Conservation (phyloP, 2,113 vertebrate species). For the Seriola rivoliana region DNA sequence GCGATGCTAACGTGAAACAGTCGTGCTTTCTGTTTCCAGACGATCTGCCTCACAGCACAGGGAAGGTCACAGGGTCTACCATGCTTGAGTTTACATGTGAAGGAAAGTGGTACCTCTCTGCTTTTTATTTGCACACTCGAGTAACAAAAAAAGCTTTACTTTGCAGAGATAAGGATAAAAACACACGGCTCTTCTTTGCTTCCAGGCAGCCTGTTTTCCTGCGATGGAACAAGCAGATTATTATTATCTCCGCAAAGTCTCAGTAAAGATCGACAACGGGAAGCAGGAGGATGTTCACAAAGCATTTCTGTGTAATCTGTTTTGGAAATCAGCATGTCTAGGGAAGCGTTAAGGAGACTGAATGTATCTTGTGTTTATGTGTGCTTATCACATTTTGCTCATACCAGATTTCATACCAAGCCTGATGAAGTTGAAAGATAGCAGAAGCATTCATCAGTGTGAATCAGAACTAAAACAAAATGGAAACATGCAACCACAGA, state of each 20-base stretch:
- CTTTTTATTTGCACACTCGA: neutral
- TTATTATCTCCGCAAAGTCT: conserved; percentile 48
- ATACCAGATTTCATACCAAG: conserved; percentile 32
- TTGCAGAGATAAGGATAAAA: conserved; percentile 27
- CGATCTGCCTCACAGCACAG: conserved; percentile 23
- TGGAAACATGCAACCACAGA: conserved; percentile 24
- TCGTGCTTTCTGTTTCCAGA: conserved; percentile 45
- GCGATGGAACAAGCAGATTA: conserved; percentile 62
- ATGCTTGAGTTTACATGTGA: conserved; percentile 34
- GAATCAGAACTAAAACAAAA: conserved; percentile 26
- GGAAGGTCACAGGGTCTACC: conserved; percentile 40
- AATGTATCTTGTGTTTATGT: conserved; percentile 38
- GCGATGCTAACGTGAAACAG: conserved; percentile 8
- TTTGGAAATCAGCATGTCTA: conserved; percentile 43
- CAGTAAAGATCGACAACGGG: conserved; percentile 34
- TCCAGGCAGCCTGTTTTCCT: conserved; percentile 34
- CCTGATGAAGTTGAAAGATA: conserved; percentile 32
- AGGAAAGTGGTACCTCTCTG: neutral
- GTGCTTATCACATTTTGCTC: conserved; percentile 53
- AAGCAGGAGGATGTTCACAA: conserved; percentile 46
- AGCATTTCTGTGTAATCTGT: conserved; percentile 56
- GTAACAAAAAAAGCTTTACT: conserved; percentile 17
- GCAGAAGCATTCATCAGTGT: neutral
- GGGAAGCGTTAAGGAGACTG: neutral
- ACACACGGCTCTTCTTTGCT: conserved; percentile 27